Conservation (phyloP, 2,888 invertebrate genomes). For the Drosophila demipolita region DNA sequence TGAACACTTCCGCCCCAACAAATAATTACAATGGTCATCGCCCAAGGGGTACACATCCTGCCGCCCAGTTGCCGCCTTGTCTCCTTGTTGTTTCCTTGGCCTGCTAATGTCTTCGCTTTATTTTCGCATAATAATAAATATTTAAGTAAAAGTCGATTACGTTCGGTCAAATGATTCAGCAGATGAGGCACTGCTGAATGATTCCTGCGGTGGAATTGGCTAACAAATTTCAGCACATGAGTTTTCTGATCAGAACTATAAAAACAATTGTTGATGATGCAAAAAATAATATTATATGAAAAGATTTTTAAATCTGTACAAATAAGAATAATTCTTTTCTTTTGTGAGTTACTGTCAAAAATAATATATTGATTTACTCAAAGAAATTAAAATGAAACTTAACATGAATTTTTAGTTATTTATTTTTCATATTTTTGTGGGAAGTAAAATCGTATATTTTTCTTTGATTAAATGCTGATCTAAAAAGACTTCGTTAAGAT, state of each 20-base stretch:
- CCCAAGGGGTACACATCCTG: conserved; percentile 44
- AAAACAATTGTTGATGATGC: not conserved
- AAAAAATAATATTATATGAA: not conserved
- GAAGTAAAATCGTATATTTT: not conserved
- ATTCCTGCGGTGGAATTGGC: not conserved
- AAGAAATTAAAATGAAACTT: not conserved
- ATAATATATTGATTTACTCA: not conserved
- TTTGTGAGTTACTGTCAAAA: not conserved
- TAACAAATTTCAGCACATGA: not conserved
- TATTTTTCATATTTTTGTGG: not conserved
- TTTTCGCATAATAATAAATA: conserved; percentile 70
- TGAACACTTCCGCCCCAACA: conserved; percentile 62
- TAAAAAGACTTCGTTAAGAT: too few species aligned
- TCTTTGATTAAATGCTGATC: too few species aligned
- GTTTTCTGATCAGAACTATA: not conserved
- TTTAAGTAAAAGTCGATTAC: conserved; percentile 68
- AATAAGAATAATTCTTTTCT: not conserved
- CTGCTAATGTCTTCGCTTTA: conserved; percentile 62
- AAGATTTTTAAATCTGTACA: not conserved
- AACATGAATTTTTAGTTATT: not conserved
- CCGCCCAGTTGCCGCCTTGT: not conserved
- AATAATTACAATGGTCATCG: conserved; percentile 74
- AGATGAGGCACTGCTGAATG: conserved; percentile 1
- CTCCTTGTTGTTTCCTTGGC: not conserved
- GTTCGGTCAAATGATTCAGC: conserved; percentile 11